Conservation (phyloP, 1,140 invertebrate genomes). For the Calephelis nemesis region DNA sequence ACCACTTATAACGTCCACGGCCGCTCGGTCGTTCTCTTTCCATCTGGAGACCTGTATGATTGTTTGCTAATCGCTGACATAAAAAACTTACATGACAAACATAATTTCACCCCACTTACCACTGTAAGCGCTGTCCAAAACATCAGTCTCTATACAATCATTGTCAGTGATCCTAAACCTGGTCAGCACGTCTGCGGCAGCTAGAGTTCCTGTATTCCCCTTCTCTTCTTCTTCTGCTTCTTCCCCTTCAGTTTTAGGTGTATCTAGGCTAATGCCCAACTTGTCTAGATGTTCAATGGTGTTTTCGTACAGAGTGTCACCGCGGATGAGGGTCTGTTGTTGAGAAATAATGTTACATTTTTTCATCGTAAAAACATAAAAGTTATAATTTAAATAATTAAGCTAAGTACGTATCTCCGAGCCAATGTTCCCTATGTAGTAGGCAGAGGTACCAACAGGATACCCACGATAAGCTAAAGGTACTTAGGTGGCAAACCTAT, state of each 20-base stretch:
- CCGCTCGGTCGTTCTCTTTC: no score
- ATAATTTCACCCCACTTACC: conserved; percentile 40
- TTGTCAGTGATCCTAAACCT: conserved; percentile 62
- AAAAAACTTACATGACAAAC: not conserved
- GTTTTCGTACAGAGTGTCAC: conserved; percentile 71
- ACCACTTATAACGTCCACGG: no score
- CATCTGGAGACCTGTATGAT: no score
- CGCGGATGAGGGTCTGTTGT: conserved; percentile 65
- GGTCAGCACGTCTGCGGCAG: conserved; percentile 62
- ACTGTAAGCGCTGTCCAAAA: conserved; percentile 52
- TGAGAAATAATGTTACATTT: not conserved
- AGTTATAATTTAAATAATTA: no score
- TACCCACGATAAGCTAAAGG: no score
- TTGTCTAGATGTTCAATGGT: conserved; percentile 68
- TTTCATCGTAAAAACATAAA: no score
- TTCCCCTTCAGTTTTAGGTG: conserved; percentile 46
- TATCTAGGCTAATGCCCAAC: conserved; percentile 62
- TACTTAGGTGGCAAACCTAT: no score
- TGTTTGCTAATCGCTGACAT: not conserved
- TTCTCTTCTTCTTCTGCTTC: conserved; percentile 67
- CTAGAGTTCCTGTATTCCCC: conserved; percentile 48
- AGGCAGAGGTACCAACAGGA: no score
- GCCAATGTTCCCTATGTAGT: no score
- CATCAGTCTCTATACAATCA: conserved; percentile 65
- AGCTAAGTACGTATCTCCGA: no score